Base-by-base conservation (phyloP, 2,797 vertebrate genomes). In the Hozukius guyotensis region DNA sequence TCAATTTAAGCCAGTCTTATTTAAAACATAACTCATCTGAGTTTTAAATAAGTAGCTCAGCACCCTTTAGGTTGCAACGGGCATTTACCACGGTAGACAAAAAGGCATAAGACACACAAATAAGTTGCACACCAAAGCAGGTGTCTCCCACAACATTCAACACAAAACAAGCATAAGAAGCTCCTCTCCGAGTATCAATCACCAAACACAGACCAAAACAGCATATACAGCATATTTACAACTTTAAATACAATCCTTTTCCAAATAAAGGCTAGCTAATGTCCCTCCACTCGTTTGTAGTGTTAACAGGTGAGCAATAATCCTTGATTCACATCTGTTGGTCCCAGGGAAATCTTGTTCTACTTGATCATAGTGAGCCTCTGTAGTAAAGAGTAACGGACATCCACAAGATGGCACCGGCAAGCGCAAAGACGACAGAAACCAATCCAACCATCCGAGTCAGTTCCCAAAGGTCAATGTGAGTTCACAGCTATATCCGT, bases 191-290 rank as follows among this genome's bases (percentile, higher is more conserved):
- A 68, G 68, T 36, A 87, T 86, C 69, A 29, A 42, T 46, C 53
- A 81, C 77, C 63, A 73, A 80, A 88, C 84, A 90, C 78, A 84
- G 78, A 88, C 79, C 65, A 56, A 62, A 52, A 75, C 1, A 85
- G 63, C 86, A 86, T 75, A 70, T 5, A 65, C 34, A 72, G 71
- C 3, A 74, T 77, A 93, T 91, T 84, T 86, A 90, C 86, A 93
- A 80, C 32, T 85, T 92, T 89, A 91, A 94, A 94, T 89, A 94
- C 78, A 83, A 74, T 80, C 53, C 14, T 60, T 85, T 82, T 77
- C 22, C 59, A 27, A 56, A n/a, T 79, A 76, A 91, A 87, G 88
- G 27, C 49, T 25, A 78, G 49, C 38, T 14, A 63, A 75, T 24
- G 68, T 87, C 65, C 69, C 66, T 81, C 60, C 82, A 79, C 67